Conservation (phyloP, 2,113 vertebrate genomes). For the Neogale vison region DNA sequence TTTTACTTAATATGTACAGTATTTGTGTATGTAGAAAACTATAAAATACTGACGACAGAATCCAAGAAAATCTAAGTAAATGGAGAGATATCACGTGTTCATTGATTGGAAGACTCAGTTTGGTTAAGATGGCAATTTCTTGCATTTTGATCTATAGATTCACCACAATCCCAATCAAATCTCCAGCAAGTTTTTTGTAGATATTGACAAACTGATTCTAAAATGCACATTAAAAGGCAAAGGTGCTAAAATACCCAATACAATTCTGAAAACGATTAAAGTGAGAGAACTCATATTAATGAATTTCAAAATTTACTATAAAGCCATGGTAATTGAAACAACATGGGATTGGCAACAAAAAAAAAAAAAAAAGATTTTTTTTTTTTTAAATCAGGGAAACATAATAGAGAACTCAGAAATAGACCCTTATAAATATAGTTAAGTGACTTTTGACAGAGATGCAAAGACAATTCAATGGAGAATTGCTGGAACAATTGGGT, state of each 20-base stretch:
- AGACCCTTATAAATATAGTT: background rate
- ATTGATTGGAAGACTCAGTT: background rate
- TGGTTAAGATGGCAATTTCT: background rate
- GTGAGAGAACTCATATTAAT: background rate
- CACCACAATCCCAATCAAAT: background rate
- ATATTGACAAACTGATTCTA: background rate
- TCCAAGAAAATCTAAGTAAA: background rate
- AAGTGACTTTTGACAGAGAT: background rate
- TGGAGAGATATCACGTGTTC: too few relatives aligned
- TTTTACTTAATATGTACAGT: background rate
- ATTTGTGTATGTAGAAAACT: background rate
- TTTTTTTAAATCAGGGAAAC: background rate
- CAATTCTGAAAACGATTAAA: background rate
- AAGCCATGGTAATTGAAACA: background rate
- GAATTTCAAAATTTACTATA: background rate
- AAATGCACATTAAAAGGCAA: background rate
- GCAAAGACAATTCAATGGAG: background rate
- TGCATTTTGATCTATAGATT: background rate
- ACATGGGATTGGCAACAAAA: background rate
- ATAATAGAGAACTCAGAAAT: background rate
- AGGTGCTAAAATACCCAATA: background rate
- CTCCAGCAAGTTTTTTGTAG: background rate
- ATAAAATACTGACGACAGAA: background rate
- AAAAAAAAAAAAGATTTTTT: too few relatives aligned
- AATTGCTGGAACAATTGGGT: background rate